Evolutionary conservation across 2,888 invertebrate genomes (phyloP), one percentile per base, ranked within the genome.

Genomic region (Leptinotarsa rubiginosa): DNA sequence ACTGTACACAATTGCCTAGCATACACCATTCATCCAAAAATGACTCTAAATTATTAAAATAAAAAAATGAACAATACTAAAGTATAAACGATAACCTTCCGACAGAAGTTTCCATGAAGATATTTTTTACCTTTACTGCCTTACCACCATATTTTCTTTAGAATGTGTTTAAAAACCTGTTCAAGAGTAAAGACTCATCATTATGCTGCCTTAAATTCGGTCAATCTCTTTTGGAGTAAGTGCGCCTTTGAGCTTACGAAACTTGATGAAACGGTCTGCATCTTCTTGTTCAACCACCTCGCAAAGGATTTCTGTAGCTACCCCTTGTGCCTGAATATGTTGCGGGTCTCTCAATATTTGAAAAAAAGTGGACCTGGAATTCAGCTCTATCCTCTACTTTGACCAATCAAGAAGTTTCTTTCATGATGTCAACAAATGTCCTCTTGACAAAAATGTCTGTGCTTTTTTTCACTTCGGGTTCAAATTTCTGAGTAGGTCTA

Each of bases 131-230:
- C 73, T 74, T 74, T 73, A 59, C 31, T 70, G 71, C 73, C 77
- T 78, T 76, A 78, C 76, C 76, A 67, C 73, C n/a, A 49, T 65
- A 65, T 7, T 62, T 71, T 31, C 47, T 47, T 69, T 54, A 31
- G 15, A 41, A 25, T 56, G 25, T 52, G n/a, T 66, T 56, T 69
- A 49, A 47, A 20, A 52, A 56, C 73, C 68, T 52, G 65, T 72
- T 75, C 52, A 25, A 52, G 62, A 69, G 47, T 72, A 59, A 71
- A 76, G 70, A 75, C 76, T 79, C 79, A 76, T 80, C 81, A 80
- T 75, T 74, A 80, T 80, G 80, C 80, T 79, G 79, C 81, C 79
- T 75, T 73, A 73, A 70, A 25, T 50, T 56, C 67, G 41, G 41
- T 66, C 3, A 59, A 69, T 10, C 41, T 52, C 16, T 13, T 41